These are phyloP conservation scores for Perizoma affinitatum DNA, from an alignment of 2,888 invertebrate genomes.

Conservation along the genomic window DNA sequence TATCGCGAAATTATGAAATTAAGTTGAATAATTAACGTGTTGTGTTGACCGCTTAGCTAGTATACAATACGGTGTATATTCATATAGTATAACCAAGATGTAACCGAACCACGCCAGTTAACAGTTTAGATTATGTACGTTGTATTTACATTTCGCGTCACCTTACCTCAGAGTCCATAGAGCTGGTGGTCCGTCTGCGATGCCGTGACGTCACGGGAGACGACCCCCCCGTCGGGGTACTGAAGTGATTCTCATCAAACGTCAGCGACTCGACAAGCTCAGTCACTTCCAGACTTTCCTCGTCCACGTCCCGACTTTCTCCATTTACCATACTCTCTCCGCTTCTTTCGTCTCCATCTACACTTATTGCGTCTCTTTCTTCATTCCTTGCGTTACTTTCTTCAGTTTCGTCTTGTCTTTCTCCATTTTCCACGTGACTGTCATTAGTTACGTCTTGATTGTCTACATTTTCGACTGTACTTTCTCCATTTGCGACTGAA, in stretches of 20 bases:
- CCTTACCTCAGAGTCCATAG: slow-evolving; percentile 78
- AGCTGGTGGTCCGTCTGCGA: slow-evolving; percentile 60
- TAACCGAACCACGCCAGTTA: slow-evolving; percentile 7
- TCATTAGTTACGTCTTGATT: neutral
- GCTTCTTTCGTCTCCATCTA: neutral
- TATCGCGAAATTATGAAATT: too few relatives aligned
- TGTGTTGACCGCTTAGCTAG: too few relatives aligned
- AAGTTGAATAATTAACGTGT: too few relatives aligned
- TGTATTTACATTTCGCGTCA: slow-evolving; percentile 39
- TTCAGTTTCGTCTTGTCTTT: neutral
- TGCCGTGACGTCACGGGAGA: slow-evolving; percentile 55
- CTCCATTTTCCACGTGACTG: neutral
- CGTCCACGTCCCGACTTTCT: slow-evolving; percentile 50
- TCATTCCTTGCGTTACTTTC: neutral
- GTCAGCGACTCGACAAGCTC: slow-evolving; percentile 53
- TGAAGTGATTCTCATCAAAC: slow-evolving; percentile 80
- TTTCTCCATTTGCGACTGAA: neutral
- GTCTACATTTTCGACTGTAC: neutral
- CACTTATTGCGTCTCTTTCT: neutral
- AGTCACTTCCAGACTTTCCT: slow-evolving; percentile 36
- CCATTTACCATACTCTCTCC: slow-evolving; percentile 6
- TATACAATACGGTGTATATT: too few relatives aligned
- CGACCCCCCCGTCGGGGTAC: slow-evolving; percentile 68
- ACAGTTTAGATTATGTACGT: slow-evolving; percentile 28
- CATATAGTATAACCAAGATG: slow-evolving; percentile 11